Percentiles rank a stretch among this genome's conserved stretches.
Conservation (phyloP, 2,113 vertebrate genomes). For the Alethe diademata region DNA sequence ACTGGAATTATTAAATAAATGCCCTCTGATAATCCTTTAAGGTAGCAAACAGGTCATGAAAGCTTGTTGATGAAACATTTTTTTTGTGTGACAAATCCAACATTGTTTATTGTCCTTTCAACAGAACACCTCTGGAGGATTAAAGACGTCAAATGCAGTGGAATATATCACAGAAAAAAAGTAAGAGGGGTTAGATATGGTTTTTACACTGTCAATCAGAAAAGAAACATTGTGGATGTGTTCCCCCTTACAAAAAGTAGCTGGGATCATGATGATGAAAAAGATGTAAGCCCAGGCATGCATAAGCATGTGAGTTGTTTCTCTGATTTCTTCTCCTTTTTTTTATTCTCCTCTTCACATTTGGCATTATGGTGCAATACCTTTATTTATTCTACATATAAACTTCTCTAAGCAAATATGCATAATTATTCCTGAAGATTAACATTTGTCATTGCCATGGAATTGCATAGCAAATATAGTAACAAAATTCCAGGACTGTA, state of each 20-base stretch:
- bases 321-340: background rate
- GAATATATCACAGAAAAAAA: slow-evolving; percentile 81
- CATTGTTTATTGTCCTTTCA: background rate
- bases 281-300: background rate
- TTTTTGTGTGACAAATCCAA: background rate
- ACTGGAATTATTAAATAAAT: background rate
- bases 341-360: background rate
- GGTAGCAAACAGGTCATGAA: background rate
- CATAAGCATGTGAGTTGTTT: background rate
- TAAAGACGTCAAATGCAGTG: slow-evolving; percentile 74
- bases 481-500: background rate
- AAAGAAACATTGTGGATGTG: background rate
- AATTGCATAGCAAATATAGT: background rate
- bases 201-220: background rate
- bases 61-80: background rate
- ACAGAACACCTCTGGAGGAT: slow-evolving; percentile 80
- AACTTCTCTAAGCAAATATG: background rate
- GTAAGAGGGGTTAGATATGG: slow-evolving; percentile 59
- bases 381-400: background rate
- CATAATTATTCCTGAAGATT: background rate
- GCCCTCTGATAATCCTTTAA: background rate
- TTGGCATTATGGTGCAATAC: background rate
- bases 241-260: background rate
- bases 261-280: background rate
- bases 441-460: background rate